Evolutionary conservation across 2,888 invertebrate genomes (phyloP), one percentile per base, ranked within the genome.

Genomic region (Drosophila emarginata): DNA sequence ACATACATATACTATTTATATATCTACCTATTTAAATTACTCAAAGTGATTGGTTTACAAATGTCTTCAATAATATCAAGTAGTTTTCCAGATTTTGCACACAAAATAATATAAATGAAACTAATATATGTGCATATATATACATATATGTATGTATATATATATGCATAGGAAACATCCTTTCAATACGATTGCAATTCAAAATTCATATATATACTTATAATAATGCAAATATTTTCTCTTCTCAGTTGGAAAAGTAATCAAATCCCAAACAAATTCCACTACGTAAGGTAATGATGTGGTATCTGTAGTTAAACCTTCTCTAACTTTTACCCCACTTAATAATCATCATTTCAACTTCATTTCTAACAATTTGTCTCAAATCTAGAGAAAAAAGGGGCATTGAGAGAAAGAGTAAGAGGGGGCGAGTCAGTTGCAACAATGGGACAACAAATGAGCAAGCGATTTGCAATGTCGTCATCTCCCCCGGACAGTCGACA

Each of bases 401-500:
- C 9, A 9, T 7, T 18, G 40, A 18, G 37, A 37, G 37, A 45
- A 14, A 45, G 45, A 18, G 45, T 21, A n/a, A n/a, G 39, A 0
- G 39, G 6, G 39, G 11, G 18, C 45, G 50, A 50, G 65, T 62
- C 64, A 45, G 18, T 45, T 45, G 45, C 69, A 85, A 82, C 80
- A 75, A 80, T 86, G 68, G 87, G 59, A 81, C 80, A 79, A 87
- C 81, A 82, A 82, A 82, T 87, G 87, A 77, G 72, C 87, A 74
- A 70, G 80, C 79, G 79, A 81, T 87, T 81, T 87, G 84, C 67
- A 45, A 26, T 59, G 59, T 59, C 36, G 54, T 18, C 54, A 54
- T 39, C 54, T 54, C 54, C 54, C 36, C 32, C 54, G 36, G 32
- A 36, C 14, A n/a, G 23, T 23, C 37, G 36, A 18, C 26, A 11